Base-by-base conservation (phyloP, 2,888 invertebrate species). In the Hololepta plana region DNA sequence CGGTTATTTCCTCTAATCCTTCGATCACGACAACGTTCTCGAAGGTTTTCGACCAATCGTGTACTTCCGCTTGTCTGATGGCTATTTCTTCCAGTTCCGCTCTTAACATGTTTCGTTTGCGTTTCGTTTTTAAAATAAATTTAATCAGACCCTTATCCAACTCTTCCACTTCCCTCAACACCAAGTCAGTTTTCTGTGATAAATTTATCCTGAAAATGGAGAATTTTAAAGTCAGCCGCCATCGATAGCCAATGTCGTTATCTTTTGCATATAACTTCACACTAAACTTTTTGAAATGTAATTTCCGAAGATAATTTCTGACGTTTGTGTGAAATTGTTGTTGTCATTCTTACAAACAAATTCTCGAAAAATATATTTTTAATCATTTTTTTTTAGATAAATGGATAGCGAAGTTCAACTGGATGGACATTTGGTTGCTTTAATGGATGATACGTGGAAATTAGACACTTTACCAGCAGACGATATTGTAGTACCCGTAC, bases 391-490 rank as follows among this genome's bases (percentile, higher is more conserved):
- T n/a, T n/a, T n/a, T n/a, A n/a, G n/a, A 12, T 10, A 33, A 30
- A 42, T 42, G 42, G 82, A 85, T 52, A 80, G 81, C 55, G 72
- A 80, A 49, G 72, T 76, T 26, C 59, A 63, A 27, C 63, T 72
- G 21, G 74, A 76, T 38, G 82, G 82, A 28, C 67, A 75, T 37
- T 59, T 84, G 33, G 60, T 75, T 36, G 82, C 82, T 49, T 55
- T 84, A 29, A 73, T 85, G 38, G 88, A 90, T 50, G 76, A 82
- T 43, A 71, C 72, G 42, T 93, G 93, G 91, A 66, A 80, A 28
- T 69, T 76, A 32, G 90, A 90, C 45, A 64, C 67, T 41, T 56
- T 85, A 23, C 82, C 84, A 3, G 67, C 72, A 41, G 88, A 90
- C 52, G 87, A 88, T 45, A 82, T 82, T 39, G 47, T 58, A 27